Evolutionary conservation across 2,797 vertebrate genomes (phyloP).

Genomic region (Oreochromis grahami): DNA sequence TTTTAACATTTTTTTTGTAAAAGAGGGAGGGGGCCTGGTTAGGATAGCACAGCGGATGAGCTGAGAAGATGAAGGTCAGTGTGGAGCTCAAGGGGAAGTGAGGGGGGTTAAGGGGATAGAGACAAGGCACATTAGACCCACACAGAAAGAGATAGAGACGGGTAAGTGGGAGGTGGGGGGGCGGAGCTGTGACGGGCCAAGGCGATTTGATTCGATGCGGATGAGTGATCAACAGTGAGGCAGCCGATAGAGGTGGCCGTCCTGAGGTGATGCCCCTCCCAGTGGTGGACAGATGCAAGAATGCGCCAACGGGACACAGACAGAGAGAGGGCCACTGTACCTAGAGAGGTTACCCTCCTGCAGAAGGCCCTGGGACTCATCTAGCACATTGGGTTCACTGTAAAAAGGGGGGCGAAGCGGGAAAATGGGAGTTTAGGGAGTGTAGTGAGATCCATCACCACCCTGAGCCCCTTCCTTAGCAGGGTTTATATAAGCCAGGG

Average conservation of each 20-base stretch:
- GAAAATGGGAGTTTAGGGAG: constrained; percentile 84
- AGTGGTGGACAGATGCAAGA: constrained; percentile 60
- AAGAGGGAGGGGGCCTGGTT: constrained; percentile 32
- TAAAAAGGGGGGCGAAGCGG: constrained; percentile 87
- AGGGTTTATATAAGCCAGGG: constrained; percentile 3
- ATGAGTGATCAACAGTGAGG: constrained; percentile 69
- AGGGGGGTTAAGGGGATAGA: constrained; percentile 18
- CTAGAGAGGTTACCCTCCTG: constrained; percentile 99
- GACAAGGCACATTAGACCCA: constrained; percentile 57
- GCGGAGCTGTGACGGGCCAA: constrained; percentile 30
- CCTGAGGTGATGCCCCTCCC: constrained; percentile 55
- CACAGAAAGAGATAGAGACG: constrained; percentile 54
- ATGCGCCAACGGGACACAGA: constrained; percentile 67
- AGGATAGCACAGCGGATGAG: constrained; percentile 67
- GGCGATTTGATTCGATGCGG: constrained; percentile 77
- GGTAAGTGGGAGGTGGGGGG: constrained; percentile 38
- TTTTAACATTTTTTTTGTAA: neutral
- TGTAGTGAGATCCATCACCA: constrained; percentile 51
- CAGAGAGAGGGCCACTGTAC: constrained; percentile 88
- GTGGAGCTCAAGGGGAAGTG: constrained; percentile 43
- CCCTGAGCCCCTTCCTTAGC: constrained; percentile 7
- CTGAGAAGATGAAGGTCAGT: constrained; percentile 71
- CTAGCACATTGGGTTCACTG: constrained; percentile 99
- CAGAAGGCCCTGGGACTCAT: constrained; percentile 99
- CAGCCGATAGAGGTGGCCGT: constrained; percentile 62